These are phyloP conservation scores for Tolmerus cingulatus DNA, from an alignment of 2,888 invertebrate genomes.

Conservation along the genomic window DNA sequence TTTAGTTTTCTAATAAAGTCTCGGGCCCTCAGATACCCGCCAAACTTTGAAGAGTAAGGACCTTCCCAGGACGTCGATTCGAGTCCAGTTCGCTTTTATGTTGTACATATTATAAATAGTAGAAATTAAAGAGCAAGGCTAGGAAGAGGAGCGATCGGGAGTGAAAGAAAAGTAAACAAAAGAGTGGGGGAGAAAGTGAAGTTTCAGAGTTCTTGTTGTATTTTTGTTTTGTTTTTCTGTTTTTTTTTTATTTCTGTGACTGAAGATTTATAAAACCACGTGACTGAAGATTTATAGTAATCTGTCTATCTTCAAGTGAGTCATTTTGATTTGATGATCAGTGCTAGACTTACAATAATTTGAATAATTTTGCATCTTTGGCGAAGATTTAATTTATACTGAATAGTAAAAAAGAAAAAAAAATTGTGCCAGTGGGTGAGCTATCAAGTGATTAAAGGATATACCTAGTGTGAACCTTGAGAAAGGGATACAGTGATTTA, in stretches of 20 bases:
- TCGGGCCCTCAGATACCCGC: constrained; percentile 51
- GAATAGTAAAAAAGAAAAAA: neutral
- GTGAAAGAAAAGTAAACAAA: neutral
- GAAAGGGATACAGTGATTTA: neutral
- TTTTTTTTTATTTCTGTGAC: neutral
- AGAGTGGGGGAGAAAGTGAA: constrained; percentile 12
- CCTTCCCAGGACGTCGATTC: constrained; percentile 22
- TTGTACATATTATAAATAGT: constrained; percentile 25
- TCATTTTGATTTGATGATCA: neutral
- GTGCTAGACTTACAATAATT: neutral
- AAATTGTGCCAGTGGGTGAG: neutral
- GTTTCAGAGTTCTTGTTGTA: neutral
- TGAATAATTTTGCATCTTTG: neutral
- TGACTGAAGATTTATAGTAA: neutral
- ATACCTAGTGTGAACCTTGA: neutral
- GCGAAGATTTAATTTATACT: neutral
- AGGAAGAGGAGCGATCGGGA: neutral
- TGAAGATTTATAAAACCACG: neutral
- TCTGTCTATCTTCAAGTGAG: neutral
- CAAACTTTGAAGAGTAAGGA: constrained; percentile 52
- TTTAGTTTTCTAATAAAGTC: constrained; percentile 47
- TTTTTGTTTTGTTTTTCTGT: neutral
- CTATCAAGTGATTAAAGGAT: neutral
- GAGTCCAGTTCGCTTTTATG: neutral
- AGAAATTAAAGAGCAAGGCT: neutral